These are phyloP conservation scores for Desmophyllum pertusum DNA, from an alignment of 92 coral and sea anemone species.

Conservation along the genomic window DNA sequence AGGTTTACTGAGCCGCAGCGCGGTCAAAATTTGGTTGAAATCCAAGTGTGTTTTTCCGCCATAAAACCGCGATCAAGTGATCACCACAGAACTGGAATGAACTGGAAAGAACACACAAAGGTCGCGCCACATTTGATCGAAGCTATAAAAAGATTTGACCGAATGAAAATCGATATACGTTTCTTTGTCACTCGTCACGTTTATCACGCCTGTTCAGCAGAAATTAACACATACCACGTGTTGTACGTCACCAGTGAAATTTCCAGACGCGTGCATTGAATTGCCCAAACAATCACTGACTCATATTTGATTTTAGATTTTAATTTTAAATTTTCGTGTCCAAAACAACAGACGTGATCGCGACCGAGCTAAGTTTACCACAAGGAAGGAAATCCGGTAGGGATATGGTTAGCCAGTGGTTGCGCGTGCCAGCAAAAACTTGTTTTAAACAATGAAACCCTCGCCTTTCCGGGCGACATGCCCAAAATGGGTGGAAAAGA, in stretches of 20 bases:
- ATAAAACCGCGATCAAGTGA: background rate
- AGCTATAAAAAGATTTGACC: background rate
- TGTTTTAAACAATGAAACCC: background rate
- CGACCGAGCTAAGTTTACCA: background rate
- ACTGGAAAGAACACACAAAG: background rate
- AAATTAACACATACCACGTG: background rate
- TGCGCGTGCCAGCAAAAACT: background rate
- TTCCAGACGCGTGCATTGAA: background rate
- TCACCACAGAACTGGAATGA: background rate
- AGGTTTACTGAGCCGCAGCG: background rate
- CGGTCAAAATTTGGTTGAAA: background rate
- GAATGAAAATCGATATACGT: background rate
- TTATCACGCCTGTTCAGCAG: background rate
- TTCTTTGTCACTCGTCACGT: conserved; percentile 1
- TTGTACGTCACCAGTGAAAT: background rate
- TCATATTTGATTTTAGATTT: too few relatives aligned
- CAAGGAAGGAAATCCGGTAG: background rate
- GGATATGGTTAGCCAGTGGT: background rate
- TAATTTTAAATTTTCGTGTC: background rate
- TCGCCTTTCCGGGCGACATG: too few relatives aligned
- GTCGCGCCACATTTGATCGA: background rate
- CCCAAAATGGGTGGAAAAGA: too few relatives aligned
- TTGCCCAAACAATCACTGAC: background rate
- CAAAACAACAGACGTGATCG: background rate
- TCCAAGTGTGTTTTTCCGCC: background rate